A percentile compares a stretch with the other conserved stretches of the same genome.
phyloP scores from a whole-genome alignment of 2,888 invertebrate genomes.

The Heliconius sara region DNA sequence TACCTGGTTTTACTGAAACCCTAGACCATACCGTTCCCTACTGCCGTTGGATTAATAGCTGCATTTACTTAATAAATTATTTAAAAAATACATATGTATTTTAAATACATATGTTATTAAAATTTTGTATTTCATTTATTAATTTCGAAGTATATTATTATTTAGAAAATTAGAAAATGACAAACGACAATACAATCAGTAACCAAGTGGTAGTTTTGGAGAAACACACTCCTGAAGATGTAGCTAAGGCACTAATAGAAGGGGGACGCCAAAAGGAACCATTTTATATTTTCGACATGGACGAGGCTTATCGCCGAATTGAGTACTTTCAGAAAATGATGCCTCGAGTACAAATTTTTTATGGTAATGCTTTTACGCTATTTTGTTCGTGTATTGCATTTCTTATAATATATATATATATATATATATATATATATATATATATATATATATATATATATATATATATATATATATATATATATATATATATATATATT shows the following conservation, averaged over 20 bases:
- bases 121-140: neutral
- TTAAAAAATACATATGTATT: too few relatives aligned
- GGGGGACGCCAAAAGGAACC: conserved; percentile 56
- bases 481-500: too few relatives aligned
- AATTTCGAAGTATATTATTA: neutral
- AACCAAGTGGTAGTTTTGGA: conserved; percentile 48
- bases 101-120: too few relatives aligned
- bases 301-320: conserved; percentile 55
- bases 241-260: conserved; percentile 55
- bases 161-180: conserved; percentile 38
- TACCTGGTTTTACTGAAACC: too few relatives aligned
- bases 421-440: too few relatives aligned
- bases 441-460: too few relatives aligned
- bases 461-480: too few relatives aligned
- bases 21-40: too few relatives aligned
- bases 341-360: conserved; percentile 59
- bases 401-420: neutral
- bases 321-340: conserved; percentile 54
- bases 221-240: conserved; percentile 50
- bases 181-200: conserved; percentile 27
- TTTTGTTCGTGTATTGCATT: neutral
- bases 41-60: too few relatives aligned
- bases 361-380: conserved; percentile 51
- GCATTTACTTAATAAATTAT: too few relatives aligned
- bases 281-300: conserved; percentile 58